Evolutionary conservation across 2,888 invertebrate species (phyloP), one percentile per base, ranked within the genome.

Genomic region (Latheticus oryzae): DNA sequence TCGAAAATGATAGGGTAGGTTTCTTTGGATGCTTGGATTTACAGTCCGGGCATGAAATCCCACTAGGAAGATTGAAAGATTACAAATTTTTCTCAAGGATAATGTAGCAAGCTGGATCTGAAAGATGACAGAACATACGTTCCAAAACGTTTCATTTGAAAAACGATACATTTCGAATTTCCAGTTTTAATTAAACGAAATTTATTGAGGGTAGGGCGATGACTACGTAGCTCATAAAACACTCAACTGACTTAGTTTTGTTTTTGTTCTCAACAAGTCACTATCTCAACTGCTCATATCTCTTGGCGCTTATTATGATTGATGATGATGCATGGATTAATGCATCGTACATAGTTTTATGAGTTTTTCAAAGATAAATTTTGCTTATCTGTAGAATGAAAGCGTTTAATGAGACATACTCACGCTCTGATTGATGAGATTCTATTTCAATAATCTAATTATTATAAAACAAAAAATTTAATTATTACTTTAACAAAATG

Each of bases 271-370:
- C 13, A 35, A 30, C 9, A 3, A 11, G 3, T 7, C 3, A 11
- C 30, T 30, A 11, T 30, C 35, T 38, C 19, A 12, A 37, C 21
- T 5, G 12, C 11, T 38, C 11, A 23, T 23, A 23, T 24, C 12
- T 38, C 4, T 38, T 24, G 9, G 9, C 42, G 24, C 26, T 42
- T 26, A 42, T 42, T 42, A 42, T 42, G 42, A 42, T 42, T 42
- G 42, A 42, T 42, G 42, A 42, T 42, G 42, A 42, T 26, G 42
- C 42, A 42, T 42, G 42, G 15, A 26, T 42, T 42, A 42, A 37
- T 21, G 37, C 37, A 9, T 15, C 42, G 13, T 19, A 38, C 38
- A 23, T 12, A 24, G 5, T 42, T 26, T 26, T 15, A 42, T 8
- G 26, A 13, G 13, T 42, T 42, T 38, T 38, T 9, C 13, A 16